Conservation (phyloP, 2,113 vertebrate species). For the Dicentrarchus labrax region DNA sequence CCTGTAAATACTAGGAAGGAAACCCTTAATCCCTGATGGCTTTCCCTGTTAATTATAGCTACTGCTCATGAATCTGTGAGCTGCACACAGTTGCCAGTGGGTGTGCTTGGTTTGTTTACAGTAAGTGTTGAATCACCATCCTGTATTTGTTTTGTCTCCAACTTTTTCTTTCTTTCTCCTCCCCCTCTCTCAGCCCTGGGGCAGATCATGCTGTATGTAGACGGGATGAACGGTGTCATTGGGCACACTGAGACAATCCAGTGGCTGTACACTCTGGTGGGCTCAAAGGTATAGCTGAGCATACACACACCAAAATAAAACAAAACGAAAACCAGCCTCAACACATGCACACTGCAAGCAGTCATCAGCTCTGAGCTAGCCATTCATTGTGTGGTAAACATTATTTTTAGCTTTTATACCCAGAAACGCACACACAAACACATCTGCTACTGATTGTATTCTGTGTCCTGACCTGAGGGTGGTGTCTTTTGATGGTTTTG, state of each 20-base stretch:
- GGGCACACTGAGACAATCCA: slow-evolving; percentile 93
- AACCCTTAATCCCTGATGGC: not conserved
- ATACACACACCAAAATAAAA: not conserved
- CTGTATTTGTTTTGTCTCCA: slow-evolving; percentile 12
- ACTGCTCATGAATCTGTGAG: not conserved
- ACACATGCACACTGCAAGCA: slow-evolving; percentile 3
- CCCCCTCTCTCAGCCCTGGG: slow-evolving; percentile 88
- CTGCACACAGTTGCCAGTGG: slow-evolving; percentile 17
- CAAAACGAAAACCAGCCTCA: not conserved
- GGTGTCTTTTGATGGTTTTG: slow-evolving; percentile 31
- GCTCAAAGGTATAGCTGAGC: slow-evolving; percentile 90
- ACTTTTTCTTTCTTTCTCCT: not conserved
- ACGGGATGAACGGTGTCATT: slow-evolving; percentile 98
- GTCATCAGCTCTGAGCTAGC: not conserved
- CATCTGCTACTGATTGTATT: slow-evolving; percentile 38
- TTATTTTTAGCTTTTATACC: slow-evolving; percentile 54
- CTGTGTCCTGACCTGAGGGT: slow-evolving; percentile 23
- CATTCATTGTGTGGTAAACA: slow-evolving; percentile 34
- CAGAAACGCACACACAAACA: slow-evolving; percentile 35
- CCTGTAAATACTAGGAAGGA: not conserved
- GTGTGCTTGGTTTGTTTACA: slow-evolving; percentile 4
- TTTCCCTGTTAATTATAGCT: slow-evolving; percentile 22
- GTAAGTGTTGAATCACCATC: slow-evolving; percentile 11
- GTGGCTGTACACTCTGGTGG: slow-evolving; percentile 95
- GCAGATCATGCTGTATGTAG: slow-evolving; percentile 98